Conservation (phyloP, 2,888 invertebrate species). For the Eristalis tenax region DNA sequence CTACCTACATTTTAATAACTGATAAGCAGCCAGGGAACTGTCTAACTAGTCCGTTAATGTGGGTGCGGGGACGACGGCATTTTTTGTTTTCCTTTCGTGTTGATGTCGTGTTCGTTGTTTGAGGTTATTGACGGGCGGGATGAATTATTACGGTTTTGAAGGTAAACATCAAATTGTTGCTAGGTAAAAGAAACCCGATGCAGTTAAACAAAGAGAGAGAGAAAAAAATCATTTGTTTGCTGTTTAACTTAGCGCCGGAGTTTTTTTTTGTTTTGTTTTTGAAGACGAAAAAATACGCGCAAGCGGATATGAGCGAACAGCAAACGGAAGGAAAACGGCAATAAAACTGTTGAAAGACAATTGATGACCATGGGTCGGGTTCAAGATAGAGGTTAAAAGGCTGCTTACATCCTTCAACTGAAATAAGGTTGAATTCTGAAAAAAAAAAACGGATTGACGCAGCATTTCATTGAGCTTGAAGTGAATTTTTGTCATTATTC, state of each 20-base stretch:
- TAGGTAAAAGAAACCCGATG: background rate
- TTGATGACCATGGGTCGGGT: background rate
- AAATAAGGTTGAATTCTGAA: background rate
- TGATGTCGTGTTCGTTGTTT: background rate
- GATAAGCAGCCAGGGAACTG: constrained; percentile 33
- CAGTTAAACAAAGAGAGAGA: background rate
- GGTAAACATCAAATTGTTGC: constrained; percentile 16
- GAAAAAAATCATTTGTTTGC: background rate
- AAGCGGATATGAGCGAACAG: constrained; percentile 11
- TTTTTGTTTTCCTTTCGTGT: background rate
- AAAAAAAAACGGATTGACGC: background rate
- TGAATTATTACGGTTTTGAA: constrained; percentile 29
- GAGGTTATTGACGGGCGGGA: constrained; percentile 8
- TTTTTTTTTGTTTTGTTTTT: background rate
- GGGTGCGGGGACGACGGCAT: background rate
- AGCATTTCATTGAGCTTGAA: background rate
- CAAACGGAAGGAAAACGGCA: constrained; percentile 15
- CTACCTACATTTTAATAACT: constrained; percentile 28
- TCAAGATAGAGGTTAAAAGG: background rate
- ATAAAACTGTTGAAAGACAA: constrained; percentile 16
- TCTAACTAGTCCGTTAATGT: background rate
- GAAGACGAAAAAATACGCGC: background rate
- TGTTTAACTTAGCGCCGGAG: background rate
- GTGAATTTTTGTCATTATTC: background rate
- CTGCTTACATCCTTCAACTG: background rate